Conservation (phyloP, 1,140 invertebrate species). For the Drosophila pruinosa region DNA sequence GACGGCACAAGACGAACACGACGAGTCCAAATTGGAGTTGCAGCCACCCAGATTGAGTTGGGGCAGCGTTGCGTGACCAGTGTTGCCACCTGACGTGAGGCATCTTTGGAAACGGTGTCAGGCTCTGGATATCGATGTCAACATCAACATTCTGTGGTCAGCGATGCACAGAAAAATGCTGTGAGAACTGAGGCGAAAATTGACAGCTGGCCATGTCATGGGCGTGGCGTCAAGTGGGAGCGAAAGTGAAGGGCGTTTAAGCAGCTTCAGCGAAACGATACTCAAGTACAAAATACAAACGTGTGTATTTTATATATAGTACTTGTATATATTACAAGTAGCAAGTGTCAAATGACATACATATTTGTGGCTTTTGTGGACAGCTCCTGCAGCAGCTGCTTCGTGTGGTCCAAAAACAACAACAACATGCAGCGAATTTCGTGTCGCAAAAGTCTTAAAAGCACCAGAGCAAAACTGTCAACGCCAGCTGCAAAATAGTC, state of each 20-base stretch:
- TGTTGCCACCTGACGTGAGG: conserved; percentile 40
- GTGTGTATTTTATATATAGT: conserved; percentile 2
- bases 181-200: conserved; percentile 45
- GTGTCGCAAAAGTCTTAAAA: conserved; percentile 23
- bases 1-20: conserved; percentile 22
- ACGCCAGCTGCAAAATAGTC: conserved; percentile 58
- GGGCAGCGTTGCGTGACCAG: conserved; percentile 27
- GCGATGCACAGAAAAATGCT: conserved; percentile 12
- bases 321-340: conserved; percentile 23
- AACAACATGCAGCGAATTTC: conserved; percentile 26
- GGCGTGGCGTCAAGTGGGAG: conserved; percentile 19
- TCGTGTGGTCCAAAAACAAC: conserved; percentile 58
- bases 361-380: conserved; percentile 76
- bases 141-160: conserved; percentile 59
- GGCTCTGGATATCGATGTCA: conserved; percentile 22
- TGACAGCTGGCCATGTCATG: conserved; percentile 60
- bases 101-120: conserved; percentile 40
- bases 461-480: conserved; percentile 59
- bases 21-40: conserved; percentile 19
- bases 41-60: conserved; percentile 20
- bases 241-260: conserved; percentile 73
- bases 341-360: conserved; percentile 78
- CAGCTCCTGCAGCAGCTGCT: conserved; percentile 48
- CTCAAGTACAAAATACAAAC: conserved; percentile 47
- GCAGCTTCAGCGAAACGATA: conserved; percentile 26